phyloP scores from a whole-genome alignment of 2,113 vertebrate genomes.

The Pteruthius melanotis region DNA sequence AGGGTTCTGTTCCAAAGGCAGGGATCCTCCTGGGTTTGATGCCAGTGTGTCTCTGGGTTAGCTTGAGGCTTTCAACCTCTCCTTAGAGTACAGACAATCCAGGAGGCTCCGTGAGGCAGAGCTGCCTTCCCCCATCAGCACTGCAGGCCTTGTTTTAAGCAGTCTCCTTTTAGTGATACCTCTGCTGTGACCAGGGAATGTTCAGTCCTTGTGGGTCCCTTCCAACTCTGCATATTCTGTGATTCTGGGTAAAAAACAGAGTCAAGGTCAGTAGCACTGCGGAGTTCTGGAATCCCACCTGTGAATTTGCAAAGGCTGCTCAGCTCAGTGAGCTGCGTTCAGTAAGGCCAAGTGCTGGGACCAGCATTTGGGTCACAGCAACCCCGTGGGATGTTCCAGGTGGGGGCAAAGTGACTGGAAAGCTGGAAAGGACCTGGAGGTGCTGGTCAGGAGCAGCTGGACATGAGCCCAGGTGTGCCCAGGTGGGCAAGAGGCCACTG shows the following conservation, averaged over 20 bases:
- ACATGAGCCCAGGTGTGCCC: background rate
- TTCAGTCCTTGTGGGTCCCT: background rate
- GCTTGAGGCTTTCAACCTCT: background rate
- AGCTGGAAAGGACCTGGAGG: background rate
- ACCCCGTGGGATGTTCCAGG: background rate
- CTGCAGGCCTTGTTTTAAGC: background rate
- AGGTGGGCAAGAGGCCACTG: background rate
- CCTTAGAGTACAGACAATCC: background rate
- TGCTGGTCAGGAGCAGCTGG: background rate
- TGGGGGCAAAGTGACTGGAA: background rate
- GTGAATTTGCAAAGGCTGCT: background rate
- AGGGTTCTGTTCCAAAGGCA: background rate
- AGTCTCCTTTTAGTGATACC: background rate
- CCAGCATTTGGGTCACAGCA: background rate
- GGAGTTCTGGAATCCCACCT: background rate
- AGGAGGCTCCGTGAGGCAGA: background rate
- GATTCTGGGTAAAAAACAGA: background rate
- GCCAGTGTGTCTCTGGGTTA: background rate
- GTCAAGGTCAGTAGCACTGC: rapidly evolving
- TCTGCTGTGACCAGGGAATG: background rate
- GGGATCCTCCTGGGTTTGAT: background rate
- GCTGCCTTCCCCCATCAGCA: background rate
- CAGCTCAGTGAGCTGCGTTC: background rate
- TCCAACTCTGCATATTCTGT: background rate
- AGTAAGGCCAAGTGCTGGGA: background rate